Conservation (phyloP, 2,888 invertebrate species). For the Tetragnatha montana region DNA sequence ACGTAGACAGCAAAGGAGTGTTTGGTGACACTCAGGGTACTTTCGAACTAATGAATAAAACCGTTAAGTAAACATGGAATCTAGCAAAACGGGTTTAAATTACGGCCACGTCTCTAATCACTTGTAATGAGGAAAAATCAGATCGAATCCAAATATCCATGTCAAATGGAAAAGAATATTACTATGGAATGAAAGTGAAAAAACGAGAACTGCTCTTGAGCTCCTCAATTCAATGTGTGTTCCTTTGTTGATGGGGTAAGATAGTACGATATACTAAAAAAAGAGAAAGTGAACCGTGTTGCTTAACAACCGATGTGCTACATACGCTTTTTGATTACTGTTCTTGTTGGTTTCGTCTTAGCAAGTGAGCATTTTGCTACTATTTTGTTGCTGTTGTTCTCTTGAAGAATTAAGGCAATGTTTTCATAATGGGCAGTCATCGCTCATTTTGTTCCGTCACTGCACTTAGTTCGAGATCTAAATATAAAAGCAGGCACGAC, state of each 20-base stretch:
- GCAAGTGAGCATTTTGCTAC: not conserved
- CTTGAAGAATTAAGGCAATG: not conserved
- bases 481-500: not conserved
- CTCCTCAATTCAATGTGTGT: not conserved
- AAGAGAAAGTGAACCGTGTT: not conserved
- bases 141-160: not conserved
- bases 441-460: not conserved
- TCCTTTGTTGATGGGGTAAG: no score
- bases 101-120: not conserved
- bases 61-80: not conserved
- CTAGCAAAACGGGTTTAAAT: not conserved
- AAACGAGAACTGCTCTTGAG: not conserved
- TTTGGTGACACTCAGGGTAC: not conserved
- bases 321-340: not conserved
- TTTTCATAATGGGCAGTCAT: not conserved
- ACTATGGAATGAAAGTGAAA: not conserved
- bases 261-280: not conserved
- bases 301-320: not conserved
- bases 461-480: slow-evolving; percentile 4
- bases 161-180: not conserved
- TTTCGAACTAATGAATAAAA: no score
- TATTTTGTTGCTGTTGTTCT: not conserved
- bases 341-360: not conserved
- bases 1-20: not conserved
- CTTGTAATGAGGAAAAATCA: not conserved